Percentiles rank a stretch among this genome's conserved stretches.
Evolutionary conservation across 2,797 vertebrate species (phyloP).

Genomic region (Enteromius mattozi): DNA sequence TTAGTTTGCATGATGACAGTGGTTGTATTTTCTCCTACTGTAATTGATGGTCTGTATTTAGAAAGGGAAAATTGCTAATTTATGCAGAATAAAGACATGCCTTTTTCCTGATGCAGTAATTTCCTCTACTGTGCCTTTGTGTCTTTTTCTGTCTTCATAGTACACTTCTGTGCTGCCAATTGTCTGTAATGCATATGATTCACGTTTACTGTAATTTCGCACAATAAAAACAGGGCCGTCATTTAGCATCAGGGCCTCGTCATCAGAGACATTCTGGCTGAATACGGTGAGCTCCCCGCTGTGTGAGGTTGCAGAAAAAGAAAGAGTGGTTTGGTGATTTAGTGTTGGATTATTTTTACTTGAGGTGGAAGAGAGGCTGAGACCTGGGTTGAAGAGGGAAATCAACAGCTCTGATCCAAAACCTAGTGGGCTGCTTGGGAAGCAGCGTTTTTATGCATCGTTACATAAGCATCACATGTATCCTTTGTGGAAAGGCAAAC

Average conservation of each 20-base stretch:
- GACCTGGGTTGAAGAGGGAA: conserved; percentile 33
- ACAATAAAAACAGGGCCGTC: conserved; percentile 70
- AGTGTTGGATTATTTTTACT: conserved; percentile 26
- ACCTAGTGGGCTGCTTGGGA: conserved; percentile 23
- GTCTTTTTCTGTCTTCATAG: conserved; percentile 19
- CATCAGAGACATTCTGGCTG: conserved; percentile 61
- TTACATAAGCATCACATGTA: background rate
- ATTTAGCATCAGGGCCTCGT: conserved; percentile 71
- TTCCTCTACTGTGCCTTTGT: conserved; percentile 29
- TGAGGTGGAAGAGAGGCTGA: conserved; percentile 32
- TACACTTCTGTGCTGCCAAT: background rate
- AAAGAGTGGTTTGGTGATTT: conserved; percentile 10
- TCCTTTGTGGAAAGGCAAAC: conserved; percentile 17
- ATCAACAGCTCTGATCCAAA: conserved; percentile 29
- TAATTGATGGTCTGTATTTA: conserved; percentile 37
- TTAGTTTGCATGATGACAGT: conserved; percentile 54
- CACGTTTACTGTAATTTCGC: conserved; percentile 67
- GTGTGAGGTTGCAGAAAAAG: conserved; percentile 22
- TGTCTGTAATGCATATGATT: conserved; percentile 63
- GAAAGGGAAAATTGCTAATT: conserved; percentile 49
- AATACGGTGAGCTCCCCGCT: conserved; percentile 48
- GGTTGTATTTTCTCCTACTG: conserved; percentile 62
- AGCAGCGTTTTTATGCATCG: background rate
- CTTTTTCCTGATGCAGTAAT: conserved; percentile 30
- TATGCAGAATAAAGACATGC: conserved; percentile 40